These are phyloP conservation scores for Hedya salicella DNA, from an alignment of 2,888 invertebrate genomes.

Conservation along the genomic window DNA sequence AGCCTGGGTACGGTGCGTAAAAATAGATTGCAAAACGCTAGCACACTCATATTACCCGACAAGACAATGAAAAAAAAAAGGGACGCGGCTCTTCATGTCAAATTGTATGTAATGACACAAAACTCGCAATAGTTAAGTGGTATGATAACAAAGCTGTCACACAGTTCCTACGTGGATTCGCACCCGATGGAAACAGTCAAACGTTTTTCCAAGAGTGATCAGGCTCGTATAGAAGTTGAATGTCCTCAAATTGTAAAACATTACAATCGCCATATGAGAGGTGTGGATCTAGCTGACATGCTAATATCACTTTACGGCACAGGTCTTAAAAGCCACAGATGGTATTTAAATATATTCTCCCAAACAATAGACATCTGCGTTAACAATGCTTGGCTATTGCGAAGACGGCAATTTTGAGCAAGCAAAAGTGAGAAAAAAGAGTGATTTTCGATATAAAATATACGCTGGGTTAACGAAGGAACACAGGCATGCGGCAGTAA, in stretches of 20 bases:
- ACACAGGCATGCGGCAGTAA: neutral
- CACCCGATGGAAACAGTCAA: slow-evolving; percentile 1
- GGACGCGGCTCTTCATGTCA: slow-evolving; percentile 11
- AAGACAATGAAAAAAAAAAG: slow-evolving; percentile 3
- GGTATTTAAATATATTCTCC: slow-evolving; percentile 13
- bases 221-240: neutral
- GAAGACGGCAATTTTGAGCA: slow-evolving; percentile 5
- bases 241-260: neutral
- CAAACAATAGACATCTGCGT: slow-evolving; percentile 10
- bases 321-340: slow-evolving; percentile 2
- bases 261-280: slow-evolving; percentile 3
- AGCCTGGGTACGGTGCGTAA: slow-evolving; percentile 10
- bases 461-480: neutral
- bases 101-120: slow-evolving; percentile 11
- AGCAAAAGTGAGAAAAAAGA: slow-evolving; percentile 1
- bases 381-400: slow-evolving; percentile 6
- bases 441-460: neutral
- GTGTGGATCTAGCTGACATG: neutral
- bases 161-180: slow-evolving; percentile 15
- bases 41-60: neutral
- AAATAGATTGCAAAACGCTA: neutral
- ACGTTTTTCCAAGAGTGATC: slow-evolving; percentile 8
- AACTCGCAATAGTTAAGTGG: slow-evolving; percentile 16
- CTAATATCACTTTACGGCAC: neutral
- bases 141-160: slow-evolving; percentile 21